A percentile compares a stretch with the other conserved stretches of the same genome.
These are phyloP conservation scores for Aleiodes sp. DNA, from an alignment of 1,140 invertebrate genomes.

Conservation along the genomic window DNA sequence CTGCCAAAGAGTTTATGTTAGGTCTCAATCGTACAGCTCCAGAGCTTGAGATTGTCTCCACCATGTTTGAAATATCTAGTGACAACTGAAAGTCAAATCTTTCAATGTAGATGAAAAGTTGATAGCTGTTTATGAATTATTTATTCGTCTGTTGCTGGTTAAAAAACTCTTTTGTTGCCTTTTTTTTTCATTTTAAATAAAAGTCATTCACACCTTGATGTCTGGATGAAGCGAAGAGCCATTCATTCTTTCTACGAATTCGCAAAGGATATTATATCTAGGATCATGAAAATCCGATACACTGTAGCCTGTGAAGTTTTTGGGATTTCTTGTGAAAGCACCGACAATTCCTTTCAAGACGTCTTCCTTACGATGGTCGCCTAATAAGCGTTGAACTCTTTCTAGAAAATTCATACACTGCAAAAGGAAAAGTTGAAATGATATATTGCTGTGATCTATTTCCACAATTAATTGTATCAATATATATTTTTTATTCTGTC, in stretches of 20 bases:
- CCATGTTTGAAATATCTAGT: conserved; percentile 36
- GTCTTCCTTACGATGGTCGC: conserved; percentile 43
- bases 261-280: conserved; percentile 42
- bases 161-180: too few species aligned
- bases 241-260: conserved; percentile 33
- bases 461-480: not conserved
- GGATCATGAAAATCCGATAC: conserved; percentile 43
- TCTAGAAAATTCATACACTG: conserved; percentile 51
- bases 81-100: conserved; percentile 41
- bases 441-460: not conserved
- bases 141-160: too few species aligned
- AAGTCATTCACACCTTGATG: too few species aligned
- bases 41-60: not conserved
- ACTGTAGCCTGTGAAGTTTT: conserved; percentile 45
- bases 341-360: conserved; percentile 42
- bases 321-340: conserved; percentile 35
- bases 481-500: conserved; percentile 8
- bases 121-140: too few species aligned
- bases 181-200: too few species aligned
- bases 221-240: conserved; percentile 26
- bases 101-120: too few species aligned
- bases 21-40: not conserved
- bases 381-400: conserved; percentile 42
- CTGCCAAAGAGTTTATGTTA: not conserved
- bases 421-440: not conserved